phyloP scores from a whole-genome alignment of 2,888 invertebrate genomes.

The Oscheius sp. region DNA sequence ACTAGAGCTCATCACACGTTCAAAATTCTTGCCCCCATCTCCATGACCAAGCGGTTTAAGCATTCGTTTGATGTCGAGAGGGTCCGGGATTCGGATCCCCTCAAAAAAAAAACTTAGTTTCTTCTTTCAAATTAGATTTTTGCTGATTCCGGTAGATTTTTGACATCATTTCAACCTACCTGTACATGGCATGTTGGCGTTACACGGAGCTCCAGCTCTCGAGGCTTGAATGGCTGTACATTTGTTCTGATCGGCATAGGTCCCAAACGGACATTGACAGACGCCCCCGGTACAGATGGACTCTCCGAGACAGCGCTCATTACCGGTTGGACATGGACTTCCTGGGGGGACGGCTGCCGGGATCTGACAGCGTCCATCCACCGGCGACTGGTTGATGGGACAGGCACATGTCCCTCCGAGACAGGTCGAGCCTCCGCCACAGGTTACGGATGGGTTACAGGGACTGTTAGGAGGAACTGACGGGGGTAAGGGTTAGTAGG shows the following conservation, averaged over 20 bases:
- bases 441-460: constrained; percentile 50
- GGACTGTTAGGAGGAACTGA: constrained; percentile 68
- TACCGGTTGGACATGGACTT: constrained; percentile 59
- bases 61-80: too few species aligned
- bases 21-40: too few species aligned
- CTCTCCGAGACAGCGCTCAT: constrained; percentile 54
- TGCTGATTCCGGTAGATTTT: too few species aligned
- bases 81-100: too few species aligned
- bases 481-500: constrained; percentile 29
- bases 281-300: constrained; percentile 64
- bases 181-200: constrained; percentile 40
- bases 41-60: too few species aligned
- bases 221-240: constrained; percentile 47
- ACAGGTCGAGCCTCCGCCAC: constrained; percentile 55
- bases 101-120: too few species aligned
- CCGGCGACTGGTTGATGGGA: constrained; percentile 48
- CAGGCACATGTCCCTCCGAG: constrained; percentile 58
- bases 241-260: constrained; percentile 44
- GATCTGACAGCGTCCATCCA: constrained; percentile 62
- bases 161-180: neutral
- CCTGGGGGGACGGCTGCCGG: constrained; percentile 66
- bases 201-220: constrained; percentile 48
- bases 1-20: too few species aligned
- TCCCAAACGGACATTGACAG: constrained; percentile 51
- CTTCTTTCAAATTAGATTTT: too few species aligned